Base-by-base conservation (phyloP, 1,140 invertebrate species). In the Drosophila quadrilineata region DNA sequence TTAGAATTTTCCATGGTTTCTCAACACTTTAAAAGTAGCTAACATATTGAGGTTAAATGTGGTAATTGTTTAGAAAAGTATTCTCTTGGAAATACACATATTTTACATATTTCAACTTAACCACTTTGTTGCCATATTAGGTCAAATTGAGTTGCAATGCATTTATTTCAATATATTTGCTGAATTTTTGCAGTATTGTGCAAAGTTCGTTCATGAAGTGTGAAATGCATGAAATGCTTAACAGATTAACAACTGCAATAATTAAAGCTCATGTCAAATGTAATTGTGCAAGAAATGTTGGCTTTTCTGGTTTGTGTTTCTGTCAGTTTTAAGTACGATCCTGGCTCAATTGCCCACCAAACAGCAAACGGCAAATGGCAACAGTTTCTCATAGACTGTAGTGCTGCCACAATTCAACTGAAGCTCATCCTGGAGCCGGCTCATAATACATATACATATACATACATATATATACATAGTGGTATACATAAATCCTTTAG, bases 401-500 rank as follows among this genome's bases (percentile, higher is more conserved):
- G 28, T 50, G 28, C 54, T 36, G 43, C 45, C 53, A n/a, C 28
- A 59, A 59, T 28, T 28, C 36, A 59, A 29, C 45, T 35, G 41
- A 17, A 35, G 6, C 19, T 48, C 31, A 56, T 17, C 38, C 28
- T 9, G 22, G 8, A n/a, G n/a, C n/a, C 24, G 21, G 3, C 35
- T 16, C 12, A 4, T 10, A 10, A 3, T 19, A 5, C 1, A 6
- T 31, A 17, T 29, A 12, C 21, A 12, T 43, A 24, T 24, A 12
- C 24, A 26, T 43, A 28, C 10, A 24, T 24, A 12, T 43, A 26
- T 43, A 28, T 10, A 28, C 9, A 43, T 40, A 40, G 9, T 1
- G 40, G 58, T 68, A 45, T 10, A 45, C 41, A 71, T 75, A 73
- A 77, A 77, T 77, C 43, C 64, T 74, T 62, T 64, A 56, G 56